Percentiles rank a stretch among this genome's conserved stretches.
phyloP scores from a whole-genome alignment of 2,888 invertebrate genomes.

The Callinectes sapidus region DNA sequence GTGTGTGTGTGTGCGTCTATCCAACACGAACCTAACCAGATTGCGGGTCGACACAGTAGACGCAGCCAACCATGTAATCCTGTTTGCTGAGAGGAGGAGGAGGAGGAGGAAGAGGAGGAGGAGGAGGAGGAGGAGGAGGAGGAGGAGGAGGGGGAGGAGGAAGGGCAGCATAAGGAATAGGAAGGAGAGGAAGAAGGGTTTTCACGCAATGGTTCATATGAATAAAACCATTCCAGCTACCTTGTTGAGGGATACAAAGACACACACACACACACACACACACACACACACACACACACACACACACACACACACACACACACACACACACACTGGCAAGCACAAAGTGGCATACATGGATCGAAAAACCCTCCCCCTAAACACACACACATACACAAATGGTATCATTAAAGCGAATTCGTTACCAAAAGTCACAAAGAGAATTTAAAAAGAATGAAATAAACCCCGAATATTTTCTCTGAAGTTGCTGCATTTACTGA shows the following conservation, averaged over 20 bases:
- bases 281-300: slow-evolving; percentile 11
- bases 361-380: too few relatives aligned
- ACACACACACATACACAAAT: too few relatives aligned
- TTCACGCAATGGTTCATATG: not conserved
- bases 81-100: slow-evolving; percentile 5
- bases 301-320: slow-evolving; percentile 20
- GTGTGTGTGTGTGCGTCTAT: not conserved
- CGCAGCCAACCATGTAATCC: slow-evolving; percentile 12
- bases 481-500: too few relatives aligned
- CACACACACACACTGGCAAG: not conserved
- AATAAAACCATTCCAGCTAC: not conserved
- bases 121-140: not conserved
- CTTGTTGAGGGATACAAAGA: not conserved
- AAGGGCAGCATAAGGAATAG: too few relatives aligned
- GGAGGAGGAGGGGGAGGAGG: not conserved
- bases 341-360: not conserved
- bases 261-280: slow-evolving; percentile 19
- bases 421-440: too few relatives aligned
- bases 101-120: not conserved
- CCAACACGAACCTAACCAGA: slow-evolving; percentile 24
- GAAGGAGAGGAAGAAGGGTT: not conserved
- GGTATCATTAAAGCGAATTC: too few relatives aligned
- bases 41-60: slow-evolving; percentile 29
- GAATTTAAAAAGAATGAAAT: too few relatives aligned
- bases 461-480: too few relatives aligned